Evolutionary conservation across 1,140 invertebrate genomes (phyloP).

Genomic region (Ceratoteleas bidentatus): DNA sequence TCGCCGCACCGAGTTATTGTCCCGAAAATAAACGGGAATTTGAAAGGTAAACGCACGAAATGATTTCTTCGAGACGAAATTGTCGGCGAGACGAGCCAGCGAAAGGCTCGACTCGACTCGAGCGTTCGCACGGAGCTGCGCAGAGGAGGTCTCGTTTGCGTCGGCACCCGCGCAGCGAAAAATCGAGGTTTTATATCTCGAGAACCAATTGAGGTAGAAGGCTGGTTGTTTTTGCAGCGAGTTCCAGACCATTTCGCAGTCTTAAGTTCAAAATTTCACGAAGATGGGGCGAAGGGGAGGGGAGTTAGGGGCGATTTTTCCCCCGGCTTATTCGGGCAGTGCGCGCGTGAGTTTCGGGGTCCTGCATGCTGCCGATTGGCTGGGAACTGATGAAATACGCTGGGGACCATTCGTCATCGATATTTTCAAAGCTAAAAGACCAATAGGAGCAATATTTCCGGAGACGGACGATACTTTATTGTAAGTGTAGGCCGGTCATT

Average conservation of each 20-base stretch:
- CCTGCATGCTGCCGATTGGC: conserved; percentile 22
- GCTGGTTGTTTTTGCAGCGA: conserved; percentile 60
- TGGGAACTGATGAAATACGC: conserved; percentile 8
- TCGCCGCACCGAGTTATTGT: conserved; percentile 37
- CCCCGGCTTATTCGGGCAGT: conserved; percentile 10
- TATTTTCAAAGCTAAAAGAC: conserved; percentile 2
- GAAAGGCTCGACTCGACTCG: conserved; percentile 77
- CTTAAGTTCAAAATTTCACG: conserved; percentile 66
- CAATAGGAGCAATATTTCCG: neutral
- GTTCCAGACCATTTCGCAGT: conserved; percentile 76
- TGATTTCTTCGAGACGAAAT: conserved; percentile 57
- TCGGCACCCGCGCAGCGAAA: conserved; percentile 69
- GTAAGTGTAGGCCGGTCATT: neutral
- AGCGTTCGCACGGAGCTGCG: conserved; percentile 71
- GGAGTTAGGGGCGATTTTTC: conserved; percentile 56
- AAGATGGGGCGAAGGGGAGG: conserved; percentile 2
- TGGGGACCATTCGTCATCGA: conserved; percentile 7
- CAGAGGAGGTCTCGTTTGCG: conserved; percentile 53
- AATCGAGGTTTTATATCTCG: conserved; percentile 70
- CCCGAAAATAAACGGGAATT: conserved; percentile 55
- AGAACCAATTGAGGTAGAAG: conserved; percentile 39
- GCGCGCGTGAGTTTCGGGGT: neutral
- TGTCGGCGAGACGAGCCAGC: conserved; percentile 51
- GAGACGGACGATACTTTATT: neutral
- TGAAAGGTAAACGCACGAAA: conserved; percentile 54